A percentile compares a stretch with the other conserved stretches of the same genome.
Evolutionary conservation across 1,140 invertebrate species (phyloP).

Genomic region (Drosophila nigromelanica): DNA sequence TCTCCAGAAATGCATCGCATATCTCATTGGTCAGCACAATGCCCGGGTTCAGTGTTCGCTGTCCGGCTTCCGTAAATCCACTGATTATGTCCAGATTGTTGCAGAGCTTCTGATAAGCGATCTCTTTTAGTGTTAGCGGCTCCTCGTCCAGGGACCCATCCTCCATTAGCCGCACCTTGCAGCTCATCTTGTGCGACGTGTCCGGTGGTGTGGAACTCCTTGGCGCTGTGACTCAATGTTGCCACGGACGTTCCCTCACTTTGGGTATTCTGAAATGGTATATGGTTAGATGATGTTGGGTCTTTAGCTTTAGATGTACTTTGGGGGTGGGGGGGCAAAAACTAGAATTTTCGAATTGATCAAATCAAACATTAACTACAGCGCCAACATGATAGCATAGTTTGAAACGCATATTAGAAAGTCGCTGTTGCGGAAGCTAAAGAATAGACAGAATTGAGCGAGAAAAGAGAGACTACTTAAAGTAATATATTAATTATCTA

Average conservation of each 20-base stretch:
- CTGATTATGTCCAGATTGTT: slow-evolving; percentile 87
- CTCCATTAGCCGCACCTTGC: slow-evolving; percentile 83
- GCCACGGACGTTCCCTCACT: background rate
- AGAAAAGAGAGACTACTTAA: too few relatives aligned
- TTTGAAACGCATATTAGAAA: background rate
- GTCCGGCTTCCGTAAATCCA: slow-evolving; percentile 33
- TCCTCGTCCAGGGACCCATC: slow-evolving; percentile 81
- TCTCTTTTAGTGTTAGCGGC: slow-evolving; percentile 85
- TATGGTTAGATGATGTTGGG: background rate
- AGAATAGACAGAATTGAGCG: background rate
- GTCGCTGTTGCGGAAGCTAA: background rate
- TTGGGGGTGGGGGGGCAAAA: background rate
- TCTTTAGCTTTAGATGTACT: background rate
- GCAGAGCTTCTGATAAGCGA: slow-evolving; percentile 87
- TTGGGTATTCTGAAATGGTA: slow-evolving; percentile 3
- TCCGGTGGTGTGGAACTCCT: background rate
- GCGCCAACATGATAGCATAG: slow-evolving; percentile 8
- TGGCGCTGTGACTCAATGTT: slow-evolving; percentile 34
- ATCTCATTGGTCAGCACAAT: slow-evolving; percentile 82
- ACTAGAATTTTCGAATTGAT: slow-evolving; percentile 33
- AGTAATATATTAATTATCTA: too few relatives aligned
- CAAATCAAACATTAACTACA: slow-evolving; percentile 28
- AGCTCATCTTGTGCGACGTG: slow-evolving; percentile 71
- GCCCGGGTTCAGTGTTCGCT: slow-evolving; percentile 57
- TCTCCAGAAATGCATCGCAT: slow-evolving; percentile 87